phyloP scores from a whole-genome alignment of 2,797 vertebrate genomes.

The Psittacula echo region DNA sequence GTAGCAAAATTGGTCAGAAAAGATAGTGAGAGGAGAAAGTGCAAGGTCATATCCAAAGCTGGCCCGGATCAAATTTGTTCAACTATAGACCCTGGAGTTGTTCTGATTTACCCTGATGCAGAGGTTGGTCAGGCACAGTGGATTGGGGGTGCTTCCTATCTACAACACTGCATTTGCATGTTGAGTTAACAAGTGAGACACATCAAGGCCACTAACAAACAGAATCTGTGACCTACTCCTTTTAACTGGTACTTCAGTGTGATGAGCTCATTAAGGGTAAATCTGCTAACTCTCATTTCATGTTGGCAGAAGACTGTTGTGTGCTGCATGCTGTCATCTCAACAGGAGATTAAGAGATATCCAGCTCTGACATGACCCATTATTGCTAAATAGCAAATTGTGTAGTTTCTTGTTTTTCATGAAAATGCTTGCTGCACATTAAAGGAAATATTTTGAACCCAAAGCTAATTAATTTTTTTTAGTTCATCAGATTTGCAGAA shows the following conservation, averaged over 20 bases:
- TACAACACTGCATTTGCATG: neutral
- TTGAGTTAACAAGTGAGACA: slow-evolving; percentile 22
- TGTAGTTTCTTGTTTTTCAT: slow-evolving; percentile 60
- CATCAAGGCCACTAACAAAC: slow-evolving; percentile 50
- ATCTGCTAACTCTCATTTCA: slow-evolving; percentile 60
- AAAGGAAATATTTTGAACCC: slow-evolving; percentile 70
- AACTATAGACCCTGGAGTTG: neutral
- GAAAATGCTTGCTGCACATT: slow-evolving; percentile 68
- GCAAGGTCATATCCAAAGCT: neutral
- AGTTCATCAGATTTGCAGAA: slow-evolving; percentile 60
- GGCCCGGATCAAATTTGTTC: neutral
- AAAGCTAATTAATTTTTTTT: slow-evolving; percentile 63
- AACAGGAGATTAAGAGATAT: slow-evolving; percentile 63
- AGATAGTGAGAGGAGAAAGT: neutral
- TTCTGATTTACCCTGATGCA: neutral
- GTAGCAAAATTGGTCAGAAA: neutral
- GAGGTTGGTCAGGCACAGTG: neutral
- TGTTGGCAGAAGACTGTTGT: slow-evolving; percentile 48
- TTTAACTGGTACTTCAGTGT: slow-evolving; percentile 56
- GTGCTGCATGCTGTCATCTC: slow-evolving; percentile 56
- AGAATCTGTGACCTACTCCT: slow-evolving; percentile 62
- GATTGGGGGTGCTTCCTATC: neutral
- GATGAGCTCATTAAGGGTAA: slow-evolving; percentile 72
- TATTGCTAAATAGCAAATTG: slow-evolving; percentile 64
- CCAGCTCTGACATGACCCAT: slow-evolving; percentile 52